A percentile compares a stretch with the other conserved stretches of the same genome.
phyloP scores from a whole-genome alignment of 2,797 vertebrate genomes.

The Pristis pectinata region DNA sequence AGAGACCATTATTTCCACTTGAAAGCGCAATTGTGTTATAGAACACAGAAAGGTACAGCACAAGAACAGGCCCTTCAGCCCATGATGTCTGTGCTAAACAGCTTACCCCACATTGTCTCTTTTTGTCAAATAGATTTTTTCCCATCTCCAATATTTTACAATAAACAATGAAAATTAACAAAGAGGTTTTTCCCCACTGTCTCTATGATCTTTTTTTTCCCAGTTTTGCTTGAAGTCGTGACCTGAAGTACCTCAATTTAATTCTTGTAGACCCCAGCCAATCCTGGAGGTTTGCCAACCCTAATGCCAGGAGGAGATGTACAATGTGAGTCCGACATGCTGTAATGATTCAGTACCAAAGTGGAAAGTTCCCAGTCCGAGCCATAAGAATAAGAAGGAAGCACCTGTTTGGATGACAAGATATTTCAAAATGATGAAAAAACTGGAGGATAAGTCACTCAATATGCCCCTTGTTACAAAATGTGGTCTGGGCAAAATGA shows the following conservation, averaged over 20 bases:
- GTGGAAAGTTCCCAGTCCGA: background rate
- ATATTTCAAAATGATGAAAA: background rate
- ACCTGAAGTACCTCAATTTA: background rate
- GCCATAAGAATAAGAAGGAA: too few relatives aligned
- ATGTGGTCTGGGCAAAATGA: background rate
- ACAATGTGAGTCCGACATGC: background rate
- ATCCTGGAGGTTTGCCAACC: background rate
- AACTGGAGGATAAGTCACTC: background rate
- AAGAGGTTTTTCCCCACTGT: background rate
- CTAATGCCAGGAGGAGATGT: background rate
- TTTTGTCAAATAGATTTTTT: background rate
- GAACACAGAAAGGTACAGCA: too few relatives aligned
- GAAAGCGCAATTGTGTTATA: too few relatives aligned
- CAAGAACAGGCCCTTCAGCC: too few relatives aligned
- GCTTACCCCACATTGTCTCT: too few relatives aligned
- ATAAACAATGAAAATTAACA: background rate
- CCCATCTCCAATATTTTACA: background rate
- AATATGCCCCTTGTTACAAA: background rate
- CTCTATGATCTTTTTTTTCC: background rate
- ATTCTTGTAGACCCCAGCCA: background rate
- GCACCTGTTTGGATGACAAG: background rate
- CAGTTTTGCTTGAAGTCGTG: background rate
- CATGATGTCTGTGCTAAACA: too few relatives aligned
- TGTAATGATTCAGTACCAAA: background rate
- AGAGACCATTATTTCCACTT: too few relatives aligned